These are phyloP conservation scores for Hippocampus guttulatus DNA, from an alignment of 2,113 vertebrate genomes.

Conservation along the genomic window DNA sequence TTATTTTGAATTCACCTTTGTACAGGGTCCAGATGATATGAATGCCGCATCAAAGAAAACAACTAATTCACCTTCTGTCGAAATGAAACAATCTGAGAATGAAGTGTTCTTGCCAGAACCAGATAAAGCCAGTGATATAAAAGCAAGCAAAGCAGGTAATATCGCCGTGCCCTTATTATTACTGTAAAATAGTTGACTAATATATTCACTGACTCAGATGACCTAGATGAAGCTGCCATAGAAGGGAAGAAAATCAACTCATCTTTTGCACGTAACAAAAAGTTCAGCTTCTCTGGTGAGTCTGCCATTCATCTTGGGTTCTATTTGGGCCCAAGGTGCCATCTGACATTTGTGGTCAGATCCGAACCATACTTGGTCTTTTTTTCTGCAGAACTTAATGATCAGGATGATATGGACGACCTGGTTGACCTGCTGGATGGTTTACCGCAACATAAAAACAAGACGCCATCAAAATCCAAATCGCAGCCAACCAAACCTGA, in stretches of 20 bases:
- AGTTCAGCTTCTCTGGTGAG: constrained; percentile 78
- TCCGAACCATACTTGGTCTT: background rate
- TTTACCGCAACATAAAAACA: constrained; percentile 60
- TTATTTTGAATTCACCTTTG: background rate
- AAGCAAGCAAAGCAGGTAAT: constrained; percentile 45
- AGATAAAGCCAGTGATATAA: constrained; percentile 18
- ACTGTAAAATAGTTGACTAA: background rate
- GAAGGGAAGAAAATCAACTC: constrained; percentile 59
- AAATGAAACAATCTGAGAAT: constrained; percentile 53
- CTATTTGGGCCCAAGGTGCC: no score
- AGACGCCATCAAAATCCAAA: constrained; percentile 20
- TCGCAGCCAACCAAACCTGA: constrained; percentile 33
- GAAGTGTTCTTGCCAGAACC: constrained; percentile 30
- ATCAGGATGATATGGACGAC: background rate
- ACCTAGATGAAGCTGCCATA: constrained; percentile 43
- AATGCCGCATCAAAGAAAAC: constrained; percentile 74
- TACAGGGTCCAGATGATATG: constrained; percentile 81
- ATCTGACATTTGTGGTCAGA: no score
- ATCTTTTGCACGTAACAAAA: constrained; percentile 55
- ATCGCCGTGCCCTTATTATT: background rate
- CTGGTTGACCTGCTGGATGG: constrained; percentile 69
- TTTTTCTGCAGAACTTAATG: background rate
- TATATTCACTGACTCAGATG: constrained; percentile 9
- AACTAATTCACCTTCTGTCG: constrained; percentile 50
- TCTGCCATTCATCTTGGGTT: background rate